Evolutionary conservation across 2,113 vertebrate species (phyloP).

Genomic region (Pycnonotus jocosus): DNA sequence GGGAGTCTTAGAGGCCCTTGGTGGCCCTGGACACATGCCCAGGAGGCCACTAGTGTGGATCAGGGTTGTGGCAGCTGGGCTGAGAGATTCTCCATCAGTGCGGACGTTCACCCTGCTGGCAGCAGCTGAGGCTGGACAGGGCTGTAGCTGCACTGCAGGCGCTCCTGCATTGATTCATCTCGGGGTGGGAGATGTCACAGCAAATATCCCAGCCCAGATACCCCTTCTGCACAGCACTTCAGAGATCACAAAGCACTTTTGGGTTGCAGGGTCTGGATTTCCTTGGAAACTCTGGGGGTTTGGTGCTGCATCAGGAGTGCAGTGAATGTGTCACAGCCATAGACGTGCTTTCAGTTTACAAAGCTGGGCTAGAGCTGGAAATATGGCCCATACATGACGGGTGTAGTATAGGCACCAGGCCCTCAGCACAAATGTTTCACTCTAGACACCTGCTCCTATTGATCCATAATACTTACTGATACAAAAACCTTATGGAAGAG

Average conservation of each 20-base stretch:
- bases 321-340: neutral
- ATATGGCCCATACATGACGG: accelerated
- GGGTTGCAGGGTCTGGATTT: neutral
- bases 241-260: neutral
- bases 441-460: neutral
- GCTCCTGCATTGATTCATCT: neutral
- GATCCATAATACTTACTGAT: neutral
- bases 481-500: neutral
- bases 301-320: neutral
- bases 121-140: neutral
- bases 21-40: neutral
- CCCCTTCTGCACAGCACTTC: neutral
- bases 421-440: neutral
- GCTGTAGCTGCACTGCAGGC: neutral
- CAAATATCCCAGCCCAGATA: neutral
- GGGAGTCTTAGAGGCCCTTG: neutral
- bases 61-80: neutral
- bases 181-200: neutral
- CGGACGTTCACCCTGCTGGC: neutral
- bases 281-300: neutral
- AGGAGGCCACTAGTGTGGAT: neutral
- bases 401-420: neutral
- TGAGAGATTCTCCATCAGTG: accelerated
- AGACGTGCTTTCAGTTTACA: neutral
- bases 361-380: neutral